Evolutionary conservation across 2,888 invertebrate species (phyloP).

Genomic region (Dermolepida albohirtum): DNA sequence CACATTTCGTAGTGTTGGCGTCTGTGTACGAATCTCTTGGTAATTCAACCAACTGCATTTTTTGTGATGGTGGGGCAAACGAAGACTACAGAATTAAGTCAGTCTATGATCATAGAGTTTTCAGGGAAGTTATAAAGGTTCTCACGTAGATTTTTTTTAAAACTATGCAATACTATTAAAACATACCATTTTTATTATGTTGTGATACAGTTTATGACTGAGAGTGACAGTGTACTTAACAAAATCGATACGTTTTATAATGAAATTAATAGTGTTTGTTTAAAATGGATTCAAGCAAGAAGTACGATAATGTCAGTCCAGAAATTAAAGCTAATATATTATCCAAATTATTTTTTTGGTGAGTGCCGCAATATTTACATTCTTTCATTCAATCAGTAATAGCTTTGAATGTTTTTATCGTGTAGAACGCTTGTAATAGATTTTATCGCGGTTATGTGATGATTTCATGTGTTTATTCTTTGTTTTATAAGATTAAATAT

Average conservation of each 20-base stretch:
- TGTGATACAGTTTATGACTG: too few relatives aligned
- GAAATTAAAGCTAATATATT: slow-evolving; percentile 70
- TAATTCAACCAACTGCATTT: slow-evolving; percentile 21
- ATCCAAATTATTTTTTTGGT: slow-evolving; percentile 74
- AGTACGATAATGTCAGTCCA: slow-evolving; percentile 72
- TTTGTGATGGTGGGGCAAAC: slow-evolving; percentile 6
- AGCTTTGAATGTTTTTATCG: too few relatives aligned
- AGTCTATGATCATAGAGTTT: slow-evolving; percentile 2
- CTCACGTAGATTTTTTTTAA: too few relatives aligned
- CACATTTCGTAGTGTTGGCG: too few relatives aligned
- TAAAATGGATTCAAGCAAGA: slow-evolving; percentile 73
- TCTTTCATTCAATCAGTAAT: too few relatives aligned
- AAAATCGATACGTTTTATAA: slow-evolving; percentile 28
- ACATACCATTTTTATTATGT: too few relatives aligned
- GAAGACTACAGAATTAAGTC: not conserved
- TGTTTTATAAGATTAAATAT: too few relatives aligned
- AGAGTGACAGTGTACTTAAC: not conserved
- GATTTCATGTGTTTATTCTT: too few relatives aligned
- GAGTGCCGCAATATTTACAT: slow-evolving; percentile 60
- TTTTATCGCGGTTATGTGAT: too few relatives aligned
- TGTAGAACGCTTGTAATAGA: too few relatives aligned
- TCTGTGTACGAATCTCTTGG: slow-evolving; percentile 10
- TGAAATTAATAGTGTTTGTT: slow-evolving; percentile 12
- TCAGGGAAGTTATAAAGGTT: not conserved
- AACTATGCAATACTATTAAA: too few relatives aligned